Percentiles rank a stretch among this genome's conserved stretches.
Conservation (phyloP, 2,888 invertebrate species). For the Macroteleia sp. region DNA sequence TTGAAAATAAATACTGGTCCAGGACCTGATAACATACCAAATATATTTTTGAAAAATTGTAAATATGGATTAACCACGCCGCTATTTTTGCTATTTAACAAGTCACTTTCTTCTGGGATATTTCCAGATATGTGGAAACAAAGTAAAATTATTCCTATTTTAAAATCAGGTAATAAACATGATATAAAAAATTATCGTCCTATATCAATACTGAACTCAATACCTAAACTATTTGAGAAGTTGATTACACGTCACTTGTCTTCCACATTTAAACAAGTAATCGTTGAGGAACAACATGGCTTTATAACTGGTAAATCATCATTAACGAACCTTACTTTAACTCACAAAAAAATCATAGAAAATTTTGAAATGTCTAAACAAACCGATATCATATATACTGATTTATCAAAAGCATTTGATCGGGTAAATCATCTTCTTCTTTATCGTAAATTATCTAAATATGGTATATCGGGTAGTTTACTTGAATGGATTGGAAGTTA, state of each 20-base stretch:
- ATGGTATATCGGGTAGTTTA: conserved; percentile 1
- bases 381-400: conserved; percentile 1
- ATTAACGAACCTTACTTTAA: not conserved
- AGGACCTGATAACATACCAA: not conserved
- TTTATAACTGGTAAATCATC: not conserved
- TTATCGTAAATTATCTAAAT: not conserved
- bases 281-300: not conserved
- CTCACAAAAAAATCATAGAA: not conserved
- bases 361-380: not conserved
- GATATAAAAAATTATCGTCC: not conserved
- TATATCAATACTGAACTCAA: conserved; percentile 2
- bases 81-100: not conserved
- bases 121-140: not conserved
- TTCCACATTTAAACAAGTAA: not conserved
- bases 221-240: conserved; percentile 10
- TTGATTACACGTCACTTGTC: not conserved
- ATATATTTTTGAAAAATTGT: not conserved
- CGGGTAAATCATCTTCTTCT: not conserved
- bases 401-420: not conserved
- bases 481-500: not conserved
- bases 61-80: not conserved
- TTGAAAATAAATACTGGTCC: conserved; percentile 4
- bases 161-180: not conserved
- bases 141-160: conserved; percentile 3
- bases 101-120: not conserved